Evolutionary conservation across 2,888 invertebrate species (phyloP), one percentile per base, ranked within the genome.

Genomic region (Chaitophorus viminalis): DNA sequence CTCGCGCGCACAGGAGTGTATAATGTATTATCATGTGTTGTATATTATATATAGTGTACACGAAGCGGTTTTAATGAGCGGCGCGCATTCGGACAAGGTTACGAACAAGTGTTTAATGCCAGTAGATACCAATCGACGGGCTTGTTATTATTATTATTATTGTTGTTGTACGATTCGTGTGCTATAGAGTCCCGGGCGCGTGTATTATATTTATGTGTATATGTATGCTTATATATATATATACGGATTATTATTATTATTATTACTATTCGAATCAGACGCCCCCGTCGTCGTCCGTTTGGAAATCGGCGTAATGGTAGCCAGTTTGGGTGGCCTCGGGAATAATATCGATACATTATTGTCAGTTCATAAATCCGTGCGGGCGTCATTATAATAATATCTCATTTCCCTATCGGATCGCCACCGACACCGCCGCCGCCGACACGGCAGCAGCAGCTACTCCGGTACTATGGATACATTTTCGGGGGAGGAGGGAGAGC

Each of bases 281-380:
- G 86, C 85, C 85, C 85, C 85, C 85, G 85, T 85, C 77, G 72
- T 72, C 74, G 65, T 36, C 72, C 72, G 54, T 74, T 60, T 60
- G 82, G 82, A 83, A 75, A 83, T 86, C 70, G 54, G 52, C 77
- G 54, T 78, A 68, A 85, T 85, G 70, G 85, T 85, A 85, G 85
- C 70, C 86, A 78, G 86, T 86, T 85, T 78, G 86, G 86, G 86
- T 86, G 86, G 86, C 86, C 86, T 86, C 86, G 78, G 85, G 85
- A 86, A 70, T 84, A 82, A 70, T 86, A 86, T 78, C 78, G 78
- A 78, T 78, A 86, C 78, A 72, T 86, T 86, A 86, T 78, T 86
- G 77, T 77, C 77, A 76, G 82, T 74, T 52, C 70, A 54, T 74
- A 85, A 68, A 77, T 85, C 85, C 77, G 78, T 70, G 77, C 85